phyloP scores from a whole-genome alignment of 2,888 invertebrate species.

The Erebia aethiops region DNA sequence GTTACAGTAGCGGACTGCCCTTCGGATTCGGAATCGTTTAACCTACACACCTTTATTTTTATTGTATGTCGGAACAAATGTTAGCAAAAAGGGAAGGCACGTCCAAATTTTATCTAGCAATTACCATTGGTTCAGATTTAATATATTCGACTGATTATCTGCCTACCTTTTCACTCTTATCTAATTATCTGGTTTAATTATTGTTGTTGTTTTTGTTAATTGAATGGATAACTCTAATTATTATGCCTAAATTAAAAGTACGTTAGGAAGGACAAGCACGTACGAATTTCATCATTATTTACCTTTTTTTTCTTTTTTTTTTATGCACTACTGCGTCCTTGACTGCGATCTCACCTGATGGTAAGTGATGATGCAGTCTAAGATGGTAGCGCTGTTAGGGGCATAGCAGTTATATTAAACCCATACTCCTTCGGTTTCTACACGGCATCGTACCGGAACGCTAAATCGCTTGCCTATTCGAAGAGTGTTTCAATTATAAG shows the following conservation, averaged over 20 bases:
- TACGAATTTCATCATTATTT: too few species aligned
- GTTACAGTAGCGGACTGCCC: constrained; percentile 40
- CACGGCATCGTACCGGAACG: too few species aligned
- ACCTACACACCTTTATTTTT: constrained; percentile 61
- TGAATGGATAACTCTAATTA: not conserved
- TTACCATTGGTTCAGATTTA: constrained; percentile 28
- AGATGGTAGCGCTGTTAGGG: too few species aligned
- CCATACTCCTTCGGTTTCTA: too few species aligned
- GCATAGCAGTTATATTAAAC: too few species aligned
- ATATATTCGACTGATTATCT: constrained; percentile 28
- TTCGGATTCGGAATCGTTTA: constrained; percentile 54
- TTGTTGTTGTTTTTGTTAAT: not conserved
- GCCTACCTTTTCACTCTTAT: not conserved
- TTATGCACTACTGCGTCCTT: too few species aligned
- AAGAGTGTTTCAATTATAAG: not conserved
- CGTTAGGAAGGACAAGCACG: not conserved
- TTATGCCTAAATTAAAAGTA: not conserved
- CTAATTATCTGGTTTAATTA: not conserved
- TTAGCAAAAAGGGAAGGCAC: constrained; percentile 38
- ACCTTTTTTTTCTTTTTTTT: too few species aligned
- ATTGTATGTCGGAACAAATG: constrained; percentile 38
- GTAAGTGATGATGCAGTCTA: too few species aligned
- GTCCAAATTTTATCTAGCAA: constrained; percentile 41
- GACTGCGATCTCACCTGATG: too few species aligned
- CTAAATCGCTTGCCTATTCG: too few species aligned